Evolutionary conservation across 2,888 invertebrate genomes (phyloP).

Genomic region (Papilio demoleus): DNA sequence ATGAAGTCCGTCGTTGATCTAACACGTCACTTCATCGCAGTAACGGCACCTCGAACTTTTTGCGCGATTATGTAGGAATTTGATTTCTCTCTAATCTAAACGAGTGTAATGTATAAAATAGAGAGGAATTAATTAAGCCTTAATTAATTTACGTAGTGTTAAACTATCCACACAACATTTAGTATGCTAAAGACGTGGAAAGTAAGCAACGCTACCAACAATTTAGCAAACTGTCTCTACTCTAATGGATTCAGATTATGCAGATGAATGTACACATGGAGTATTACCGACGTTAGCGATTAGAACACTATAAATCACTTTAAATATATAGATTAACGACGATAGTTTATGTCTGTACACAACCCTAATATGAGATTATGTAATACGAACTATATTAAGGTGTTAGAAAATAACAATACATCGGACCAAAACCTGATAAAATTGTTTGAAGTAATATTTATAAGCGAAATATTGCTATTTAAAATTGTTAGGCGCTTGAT

Average conservation of each 20-base stretch:
- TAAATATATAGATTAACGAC: not conserved
- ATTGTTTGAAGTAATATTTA: not conserved
- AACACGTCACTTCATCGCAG: no score
- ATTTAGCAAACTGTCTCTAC: conserved; percentile 39
- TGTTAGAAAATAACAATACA: no score
- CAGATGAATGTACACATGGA: conserved; percentile 35
- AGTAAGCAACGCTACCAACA: conserved; percentile 33
- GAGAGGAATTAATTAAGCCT: conserved; percentile 16
- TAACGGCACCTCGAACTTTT: no score
- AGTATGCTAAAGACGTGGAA: conserved; percentile 31
- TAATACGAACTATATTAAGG: no score
- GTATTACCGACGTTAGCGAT: conserved; percentile 26
- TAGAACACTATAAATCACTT: conserved; percentile 16
- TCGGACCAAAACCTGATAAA: no score
- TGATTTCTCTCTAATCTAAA: not conserved
- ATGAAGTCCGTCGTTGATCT: no score
- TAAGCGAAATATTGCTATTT: not conserved
- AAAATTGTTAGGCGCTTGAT: not conserved
- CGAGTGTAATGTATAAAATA: not conserved
- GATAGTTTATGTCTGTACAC: not conserved
- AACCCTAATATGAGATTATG: not conserved
- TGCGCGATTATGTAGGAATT: no score
- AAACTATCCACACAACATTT: conserved; percentile 27
- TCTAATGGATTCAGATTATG: conserved; percentile 40
- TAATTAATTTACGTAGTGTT: not conserved